These are phyloP conservation scores for Bruchidius siliquastri DNA, from an alignment of 2,888 invertebrate genomes.

Conservation along the genomic window DNA sequence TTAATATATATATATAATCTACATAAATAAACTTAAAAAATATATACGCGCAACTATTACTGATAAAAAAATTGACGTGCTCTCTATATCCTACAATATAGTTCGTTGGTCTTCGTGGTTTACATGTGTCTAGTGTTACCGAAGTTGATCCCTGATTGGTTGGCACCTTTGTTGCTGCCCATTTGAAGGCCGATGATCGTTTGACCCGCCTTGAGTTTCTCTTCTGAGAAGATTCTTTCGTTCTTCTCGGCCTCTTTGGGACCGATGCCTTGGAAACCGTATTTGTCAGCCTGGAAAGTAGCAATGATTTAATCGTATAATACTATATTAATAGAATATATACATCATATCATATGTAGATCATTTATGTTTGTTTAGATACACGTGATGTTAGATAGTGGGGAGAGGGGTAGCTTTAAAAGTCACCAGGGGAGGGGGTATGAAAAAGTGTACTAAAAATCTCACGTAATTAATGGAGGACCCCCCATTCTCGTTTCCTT, in stretches of 20 bases:
- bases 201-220: conserved; percentile 89
- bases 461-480: too few relatives aligned
- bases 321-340: too few relatives aligned
- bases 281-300: conserved; percentile 64
- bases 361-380: too few relatives aligned
- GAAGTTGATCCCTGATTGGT: conserved; percentile 92
- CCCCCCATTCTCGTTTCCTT: conserved; percentile 12
- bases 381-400: too few relatives aligned
- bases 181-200: conserved; percentile 92
- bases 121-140: conserved; percentile 98
- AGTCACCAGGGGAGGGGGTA: too few relatives aligned
- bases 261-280: conserved; percentile 84
- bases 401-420: too few relatives aligned
- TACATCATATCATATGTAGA: too few relatives aligned
- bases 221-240: conserved; percentile 87
- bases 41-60: neutral
- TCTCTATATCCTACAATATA: neutral
- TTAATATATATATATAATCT: neutral
- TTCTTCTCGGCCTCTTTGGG: conserved; percentile 97
- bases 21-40: conserved; percentile 4
- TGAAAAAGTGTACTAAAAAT: too few relatives aligned
- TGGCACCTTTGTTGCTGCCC: conserved; percentile 97
- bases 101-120: conserved; percentile 30
- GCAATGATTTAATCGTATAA: too few relatives aligned
- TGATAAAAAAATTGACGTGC: neutral